Conservation (phyloP, 2,888 invertebrate species). For the Cotesia congregata region DNA sequence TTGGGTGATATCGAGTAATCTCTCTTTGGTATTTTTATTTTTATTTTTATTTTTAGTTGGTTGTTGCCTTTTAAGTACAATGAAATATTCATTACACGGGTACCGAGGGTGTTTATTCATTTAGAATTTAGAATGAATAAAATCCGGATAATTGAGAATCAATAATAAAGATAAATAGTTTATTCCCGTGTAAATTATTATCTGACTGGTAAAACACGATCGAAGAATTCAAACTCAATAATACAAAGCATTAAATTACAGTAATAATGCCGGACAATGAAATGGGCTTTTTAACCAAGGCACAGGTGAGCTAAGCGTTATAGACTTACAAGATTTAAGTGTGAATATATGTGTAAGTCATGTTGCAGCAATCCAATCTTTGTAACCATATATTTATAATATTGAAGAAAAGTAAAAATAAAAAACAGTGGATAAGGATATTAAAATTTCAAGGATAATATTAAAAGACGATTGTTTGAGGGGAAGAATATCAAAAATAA, state of each 20-base stretch:
- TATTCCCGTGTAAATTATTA: neutral
- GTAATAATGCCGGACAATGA: slow-evolving; percentile 62
- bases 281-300: slow-evolving; percentile 54
- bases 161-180: neutral
- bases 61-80: too few relatives aligned
- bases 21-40: too few relatives aligned
- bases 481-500: neutral
- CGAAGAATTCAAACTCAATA: slow-evolving; percentile 40
- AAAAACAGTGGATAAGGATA: neutral
- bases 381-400: neutral
- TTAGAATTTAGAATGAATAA: too few relatives aligned
- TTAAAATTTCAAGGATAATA: slow-evolving; percentile 21
- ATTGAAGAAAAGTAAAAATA: slow-evolving; percentile 1
- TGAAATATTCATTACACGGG: too few relatives aligned
- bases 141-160: neutral
- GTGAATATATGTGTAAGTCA: slow-evolving; percentile 25
- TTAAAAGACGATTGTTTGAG: slow-evolving; percentile 38
- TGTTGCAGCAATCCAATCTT: neutral
- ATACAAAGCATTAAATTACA: slow-evolving; percentile 63
- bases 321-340: slow-evolving; percentile 29
- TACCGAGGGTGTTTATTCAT: too few relatives aligned
- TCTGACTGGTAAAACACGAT: neutral
- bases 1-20: too few relatives aligned
- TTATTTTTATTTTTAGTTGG: too few relatives aligned
- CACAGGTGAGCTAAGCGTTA: slow-evolving; percentile 48